Percentiles rank a stretch among this genome's conserved stretches.
These are phyloP conservation scores for Pseudococcus jackbeardsleyi DNA, from an alignment of 2,888 invertebrate species.

Conservation along the genomic window DNA sequence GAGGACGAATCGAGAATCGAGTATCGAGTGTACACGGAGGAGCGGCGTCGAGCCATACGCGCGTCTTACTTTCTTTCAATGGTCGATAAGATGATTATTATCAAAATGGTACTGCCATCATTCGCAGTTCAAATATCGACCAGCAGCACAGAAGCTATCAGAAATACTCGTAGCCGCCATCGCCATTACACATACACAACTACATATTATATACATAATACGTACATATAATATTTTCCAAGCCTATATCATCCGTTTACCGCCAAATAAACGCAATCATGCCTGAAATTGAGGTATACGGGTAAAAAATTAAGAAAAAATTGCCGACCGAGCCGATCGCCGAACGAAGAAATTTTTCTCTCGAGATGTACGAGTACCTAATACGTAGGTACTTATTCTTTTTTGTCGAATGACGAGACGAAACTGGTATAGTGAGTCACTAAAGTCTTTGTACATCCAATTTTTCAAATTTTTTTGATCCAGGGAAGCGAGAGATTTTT, in stretches of 20 bases:
- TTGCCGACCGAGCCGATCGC: background rate
- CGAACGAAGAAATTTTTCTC: background rate
- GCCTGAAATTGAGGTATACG: conserved; percentile 28
- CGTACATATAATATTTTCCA: background rate
- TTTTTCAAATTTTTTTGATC: too few species aligned
- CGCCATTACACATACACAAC: background rate
- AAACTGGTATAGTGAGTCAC: background rate
- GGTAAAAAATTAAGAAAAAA: conserved; percentile 15
- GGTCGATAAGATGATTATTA: conserved; percentile 37
- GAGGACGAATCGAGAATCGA: background rate
- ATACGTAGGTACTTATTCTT: too few species aligned
- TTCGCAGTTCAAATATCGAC: conserved; percentile 40
- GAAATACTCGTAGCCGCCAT: background rate
- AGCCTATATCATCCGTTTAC: background rate
- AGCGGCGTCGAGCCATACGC: background rate
- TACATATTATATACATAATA: background rate
- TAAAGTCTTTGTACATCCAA: too few species aligned
- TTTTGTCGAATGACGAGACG: background rate
- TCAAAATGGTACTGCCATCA: conserved; percentile 33
- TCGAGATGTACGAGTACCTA: background rate
- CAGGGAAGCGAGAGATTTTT: too few species aligned
- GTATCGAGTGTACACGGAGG: too few species aligned
- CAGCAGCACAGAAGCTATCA: background rate
- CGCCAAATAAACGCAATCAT: background rate
- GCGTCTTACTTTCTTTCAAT: conserved; percentile 1